These are phyloP conservation scores for Epinephelus awoara DNA, from an alignment of 2,797 vertebrate species.

Conservation along the genomic window DNA sequence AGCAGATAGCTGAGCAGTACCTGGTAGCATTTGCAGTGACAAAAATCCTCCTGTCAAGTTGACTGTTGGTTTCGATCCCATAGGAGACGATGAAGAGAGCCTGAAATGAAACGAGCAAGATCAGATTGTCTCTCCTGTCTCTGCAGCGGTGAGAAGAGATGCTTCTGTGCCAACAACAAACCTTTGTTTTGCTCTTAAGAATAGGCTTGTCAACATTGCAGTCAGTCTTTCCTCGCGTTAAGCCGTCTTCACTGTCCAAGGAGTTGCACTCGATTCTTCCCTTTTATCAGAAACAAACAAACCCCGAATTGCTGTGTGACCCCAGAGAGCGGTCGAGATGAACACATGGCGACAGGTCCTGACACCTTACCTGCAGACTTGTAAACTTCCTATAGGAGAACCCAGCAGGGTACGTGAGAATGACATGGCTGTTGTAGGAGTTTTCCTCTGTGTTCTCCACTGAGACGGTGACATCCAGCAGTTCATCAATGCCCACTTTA, in stretches of 20 bases:
- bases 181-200: slow-evolving; percentile 79
- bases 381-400: slow-evolving; percentile 86
- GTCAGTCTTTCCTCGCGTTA: slow-evolving; percentile 56
- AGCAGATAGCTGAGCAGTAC: slow-evolving; percentile 65
- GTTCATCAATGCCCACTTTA: slow-evolving; percentile 85
- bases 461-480: slow-evolving; percentile 81
- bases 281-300: slow-evolving; percentile 39
- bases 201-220: slow-evolving; percentile 84
- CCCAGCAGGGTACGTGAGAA: slow-evolving; percentile 83
- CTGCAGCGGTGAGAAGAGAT: neutral
- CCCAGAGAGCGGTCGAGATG: neutral
- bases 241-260: slow-evolving; percentile 60
- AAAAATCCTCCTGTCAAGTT: slow-evolving; percentile 74
- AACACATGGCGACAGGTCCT: neutral
- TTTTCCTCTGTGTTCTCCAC: slow-evolving; percentile 88
- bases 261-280: slow-evolving; percentile 79
- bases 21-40: slow-evolving; percentile 86
- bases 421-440: slow-evolving; percentile 84
- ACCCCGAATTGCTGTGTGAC: neutral
- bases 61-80: slow-evolving; percentile 77
- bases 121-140: neutral
- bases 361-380: slow-evolving; percentile 76
- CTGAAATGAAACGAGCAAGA: slow-evolving; percentile 67
- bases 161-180: slow-evolving; percentile 44
- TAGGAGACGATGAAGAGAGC: slow-evolving; percentile 83